Conservation (phyloP, 1,140 invertebrate genomes). For the Drosophila fuyamai region DNA sequence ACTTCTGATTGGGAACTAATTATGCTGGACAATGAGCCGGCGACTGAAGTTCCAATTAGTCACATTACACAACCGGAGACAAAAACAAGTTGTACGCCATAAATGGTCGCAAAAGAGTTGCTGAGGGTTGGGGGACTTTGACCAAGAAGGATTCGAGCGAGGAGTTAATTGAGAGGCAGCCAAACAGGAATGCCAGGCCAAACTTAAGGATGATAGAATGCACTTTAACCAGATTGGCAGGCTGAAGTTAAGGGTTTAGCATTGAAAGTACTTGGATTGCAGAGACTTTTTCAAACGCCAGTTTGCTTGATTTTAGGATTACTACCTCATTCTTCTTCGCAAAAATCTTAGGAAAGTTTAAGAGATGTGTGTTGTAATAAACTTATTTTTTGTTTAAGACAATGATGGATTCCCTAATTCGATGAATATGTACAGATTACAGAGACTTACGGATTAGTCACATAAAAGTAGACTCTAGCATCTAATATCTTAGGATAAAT, state of each 20-base stretch:
- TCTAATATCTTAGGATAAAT: no score
- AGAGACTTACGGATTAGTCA: no score
- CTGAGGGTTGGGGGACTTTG: background rate
- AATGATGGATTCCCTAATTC: no score
- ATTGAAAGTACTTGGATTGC: no score
- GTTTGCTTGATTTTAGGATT: no score
- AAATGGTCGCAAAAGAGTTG: conserved; percentile 12
- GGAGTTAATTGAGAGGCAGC: conserved; percentile 24
- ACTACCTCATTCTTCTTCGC: no score
- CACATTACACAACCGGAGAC: conserved; percentile 24
- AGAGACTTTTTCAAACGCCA: no score
- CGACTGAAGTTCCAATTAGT: conserved; percentile 31
- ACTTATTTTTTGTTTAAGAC: no score
- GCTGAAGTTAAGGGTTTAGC: background rate
- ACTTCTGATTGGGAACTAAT: conserved; percentile 43
- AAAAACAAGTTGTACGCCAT: conserved; percentile 24
- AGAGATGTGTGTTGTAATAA: no score
- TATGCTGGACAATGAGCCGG: conserved; percentile 8
- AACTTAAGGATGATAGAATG: background rate
- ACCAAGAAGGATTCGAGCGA: conserved; percentile 20
- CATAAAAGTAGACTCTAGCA: no score
- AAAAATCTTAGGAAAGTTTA: no score
- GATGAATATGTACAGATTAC: no score
- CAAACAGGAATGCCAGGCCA: background rate
- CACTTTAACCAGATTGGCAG: background rate